Percentiles rank a stretch among this genome's conserved stretches.
phyloP scores from a whole-genome alignment of 2,797 vertebrate genomes.

The Manis javanica region DNA sequence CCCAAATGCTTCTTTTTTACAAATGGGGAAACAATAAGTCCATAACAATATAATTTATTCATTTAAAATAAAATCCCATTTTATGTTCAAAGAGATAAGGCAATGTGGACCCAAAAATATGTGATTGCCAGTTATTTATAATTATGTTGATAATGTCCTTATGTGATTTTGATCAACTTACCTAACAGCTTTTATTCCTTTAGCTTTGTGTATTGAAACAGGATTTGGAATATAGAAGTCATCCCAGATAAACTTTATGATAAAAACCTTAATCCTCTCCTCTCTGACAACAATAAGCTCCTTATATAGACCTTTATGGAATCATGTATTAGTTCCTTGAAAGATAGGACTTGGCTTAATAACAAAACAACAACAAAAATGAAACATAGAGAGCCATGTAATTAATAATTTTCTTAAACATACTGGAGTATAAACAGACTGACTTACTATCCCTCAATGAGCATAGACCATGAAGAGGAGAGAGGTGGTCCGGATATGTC shows the following conservation, averaged over 20 bases:
- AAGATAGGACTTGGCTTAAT: neutral
- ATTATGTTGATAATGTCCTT: neutral
- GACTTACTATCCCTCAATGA: neutral
- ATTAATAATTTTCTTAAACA: neutral
- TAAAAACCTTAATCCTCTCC: neutral
- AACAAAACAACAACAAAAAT: neutral
- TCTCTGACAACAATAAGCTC: neutral
- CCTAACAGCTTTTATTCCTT: neutral
- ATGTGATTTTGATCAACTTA: neutral
- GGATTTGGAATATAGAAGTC: neutral
- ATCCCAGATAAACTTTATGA: neutral
- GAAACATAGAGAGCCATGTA: neutral
- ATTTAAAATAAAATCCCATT: neutral
- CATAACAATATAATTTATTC: neutral
- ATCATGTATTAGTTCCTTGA: neutral
- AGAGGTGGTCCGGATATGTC: neutral
- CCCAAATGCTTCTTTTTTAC: neutral
- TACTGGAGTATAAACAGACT: neutral
- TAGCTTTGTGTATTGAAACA: neutral
- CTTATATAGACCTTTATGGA: neutral
- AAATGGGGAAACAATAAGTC: neutral
- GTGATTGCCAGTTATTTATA: neutral
- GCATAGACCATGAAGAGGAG: too few species aligned
- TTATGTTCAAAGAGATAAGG: neutral
- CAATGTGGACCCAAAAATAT: neutral